Percentiles rank a stretch among this genome's conserved stretches.
Conservation (phyloP, 2,113 vertebrate genomes). For the Atlantisia rogersi region DNA sequence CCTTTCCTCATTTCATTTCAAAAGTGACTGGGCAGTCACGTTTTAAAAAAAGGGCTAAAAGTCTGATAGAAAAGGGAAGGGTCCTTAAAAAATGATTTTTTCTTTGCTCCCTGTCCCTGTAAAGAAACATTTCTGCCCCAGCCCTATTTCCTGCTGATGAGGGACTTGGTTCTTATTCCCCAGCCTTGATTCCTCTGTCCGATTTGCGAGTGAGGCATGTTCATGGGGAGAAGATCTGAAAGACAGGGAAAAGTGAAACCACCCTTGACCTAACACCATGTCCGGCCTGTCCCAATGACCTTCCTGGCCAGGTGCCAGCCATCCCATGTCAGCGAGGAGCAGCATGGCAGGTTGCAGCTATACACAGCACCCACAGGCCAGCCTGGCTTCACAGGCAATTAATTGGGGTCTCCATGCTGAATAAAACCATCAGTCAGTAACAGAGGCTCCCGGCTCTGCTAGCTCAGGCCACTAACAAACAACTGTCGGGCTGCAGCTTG, state of each 20-base stretch:
- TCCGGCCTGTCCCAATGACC: not conserved
- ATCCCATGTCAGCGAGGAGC: not conserved
- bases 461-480: not conserved
- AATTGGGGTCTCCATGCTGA: conserved; percentile 27
- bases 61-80: not conserved
- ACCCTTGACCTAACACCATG: not conserved
- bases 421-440: conserved; percentile 32
- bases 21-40: no score
- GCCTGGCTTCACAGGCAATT: conserved; percentile 35
- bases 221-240: not conserved
- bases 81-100: not conserved
- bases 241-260: not conserved
- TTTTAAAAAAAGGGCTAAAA: not conserved
- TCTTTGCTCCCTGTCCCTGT: not conserved
- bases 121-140: not conserved
- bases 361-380: not conserved
- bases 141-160: not conserved
- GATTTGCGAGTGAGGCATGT: not conserved
- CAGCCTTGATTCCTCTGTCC: not conserved
- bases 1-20: not conserved
- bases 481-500: not conserved
- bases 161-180: not conserved
- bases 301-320: accelerated
- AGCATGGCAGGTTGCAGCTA: not conserved
- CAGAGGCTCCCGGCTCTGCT: not conserved